Evolutionary conservation across 2,797 vertebrate species (phyloP), one percentile per base, ranked within the genome.

Genomic region (Naso thynnoides): DNA sequence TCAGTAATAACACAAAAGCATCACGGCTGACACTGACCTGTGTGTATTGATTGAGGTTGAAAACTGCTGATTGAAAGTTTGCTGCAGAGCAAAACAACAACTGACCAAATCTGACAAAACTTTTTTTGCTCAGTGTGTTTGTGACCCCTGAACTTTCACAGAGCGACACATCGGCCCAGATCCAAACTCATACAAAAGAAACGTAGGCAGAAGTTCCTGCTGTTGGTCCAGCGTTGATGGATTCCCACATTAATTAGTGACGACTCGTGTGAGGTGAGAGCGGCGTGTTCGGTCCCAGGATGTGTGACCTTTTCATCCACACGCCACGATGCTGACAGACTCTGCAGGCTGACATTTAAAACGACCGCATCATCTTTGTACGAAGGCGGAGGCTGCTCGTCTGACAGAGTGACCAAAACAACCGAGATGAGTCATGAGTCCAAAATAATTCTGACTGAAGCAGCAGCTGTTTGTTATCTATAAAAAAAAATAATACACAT

Each of bases 221-320:
- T n/a, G n/a, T n/a, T n/a, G n/a, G n/a, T n/a, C 13, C 3, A 23
- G 2, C 1, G 26, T 14, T 13, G 24, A 45, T 16, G 44, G 18
- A 48, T 61, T 39, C 1, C 26, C 18, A 19, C 6, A 13, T 15
- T 18, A 44, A 19, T 55, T 1, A 63, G 24, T 1, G 6, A 6
- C 8, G 27, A 48, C 44, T 26, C 0, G 19, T 45, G 39, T 15
- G 2, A 21, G 31, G 31, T 6, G 15, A 38, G 8, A 57, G 21
- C 2, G 0, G 24, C 1, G 54, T 16, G 48, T 62, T 31, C 0
- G 49, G n/a, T 26, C 41, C 49, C 41, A 31, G 26, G 44, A 44
- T 9, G 21, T 3, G 2, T 79, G 78, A 27, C 78, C 82, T 89
- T 88, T 85, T 78, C 78, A 69, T 33, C 2, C 18, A 50, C 6